phyloP scores from a whole-genome alignment of 2,888 invertebrate genomes.

The Cataglyphis cursor region DNA sequence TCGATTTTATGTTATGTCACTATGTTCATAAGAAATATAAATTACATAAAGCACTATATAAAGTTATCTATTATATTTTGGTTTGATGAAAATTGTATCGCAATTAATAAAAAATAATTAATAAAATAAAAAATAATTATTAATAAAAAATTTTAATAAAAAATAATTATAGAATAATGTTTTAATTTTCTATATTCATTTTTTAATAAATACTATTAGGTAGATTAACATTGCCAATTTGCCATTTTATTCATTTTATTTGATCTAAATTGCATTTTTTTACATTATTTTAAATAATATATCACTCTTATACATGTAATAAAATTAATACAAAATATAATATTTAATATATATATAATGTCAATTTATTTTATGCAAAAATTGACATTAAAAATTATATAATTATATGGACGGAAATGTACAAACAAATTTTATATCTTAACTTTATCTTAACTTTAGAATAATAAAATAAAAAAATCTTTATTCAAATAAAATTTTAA shows the following conservation, averaged over 20 bases:
- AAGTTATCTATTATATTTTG: slow-evolving; percentile 1
- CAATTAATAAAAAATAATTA: not conserved
- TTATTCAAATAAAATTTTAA: slow-evolving; percentile 2
- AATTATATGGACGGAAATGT: not conserved
- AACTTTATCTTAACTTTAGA: slow-evolving; percentile 21
- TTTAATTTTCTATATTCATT: not conserved
- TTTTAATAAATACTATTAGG: not conserved
- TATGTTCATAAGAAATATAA: not conserved
- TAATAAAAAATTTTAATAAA: not conserved
- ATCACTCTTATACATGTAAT: not conserved
- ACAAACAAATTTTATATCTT: not conserved
- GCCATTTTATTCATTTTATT: not conserved
- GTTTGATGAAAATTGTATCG: not conserved
- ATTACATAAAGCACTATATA: not conserved
- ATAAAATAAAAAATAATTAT: not conserved
- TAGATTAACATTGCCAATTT: not conserved
- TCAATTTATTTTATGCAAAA: slow-evolving; percentile 15
- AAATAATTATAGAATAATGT: not conserved
- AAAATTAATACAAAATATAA: not conserved
- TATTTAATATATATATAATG: not conserved
- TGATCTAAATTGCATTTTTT: not conserved
- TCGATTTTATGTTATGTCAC: slow-evolving; percentile 39
- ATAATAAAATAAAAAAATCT: slow-evolving; percentile 25
- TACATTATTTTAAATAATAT: not conserved
- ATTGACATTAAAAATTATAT: not conserved